These are phyloP conservation scores for Pteronotus mesoamericanus DNA, from an alignment of 2,797 vertebrate genomes.

Conservation along the genomic window DNA sequence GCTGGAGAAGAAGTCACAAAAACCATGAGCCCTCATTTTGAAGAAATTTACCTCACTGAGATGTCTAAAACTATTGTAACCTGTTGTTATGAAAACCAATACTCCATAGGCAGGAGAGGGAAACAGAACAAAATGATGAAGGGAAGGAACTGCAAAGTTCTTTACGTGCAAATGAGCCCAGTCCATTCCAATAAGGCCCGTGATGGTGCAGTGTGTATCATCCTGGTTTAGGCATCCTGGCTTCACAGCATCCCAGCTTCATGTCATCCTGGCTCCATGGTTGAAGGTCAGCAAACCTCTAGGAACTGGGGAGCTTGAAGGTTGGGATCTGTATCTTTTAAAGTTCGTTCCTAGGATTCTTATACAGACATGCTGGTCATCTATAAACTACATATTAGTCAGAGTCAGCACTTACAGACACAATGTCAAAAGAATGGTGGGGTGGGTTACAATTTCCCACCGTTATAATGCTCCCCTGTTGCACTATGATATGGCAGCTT, in stretches of 20 bases:
- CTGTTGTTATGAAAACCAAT: no score
- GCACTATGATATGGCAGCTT: background rate
- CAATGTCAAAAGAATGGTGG: background rate
- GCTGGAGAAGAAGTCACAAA: constrained; percentile 96
- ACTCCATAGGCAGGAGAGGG: background rate
- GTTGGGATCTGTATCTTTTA: background rate
- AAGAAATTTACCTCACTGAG: constrained; percentile 94
- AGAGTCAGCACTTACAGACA: background rate
- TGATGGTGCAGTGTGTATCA: background rate
- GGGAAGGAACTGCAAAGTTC: background rate
- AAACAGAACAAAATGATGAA: background rate
- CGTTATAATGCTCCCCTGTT: background rate
- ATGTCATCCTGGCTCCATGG: background rate
- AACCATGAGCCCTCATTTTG: constrained; percentile 94
- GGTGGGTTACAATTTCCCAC: background rate
- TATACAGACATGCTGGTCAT: background rate
- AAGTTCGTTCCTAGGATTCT: background rate
- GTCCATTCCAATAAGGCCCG: background rate
- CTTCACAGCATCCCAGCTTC: background rate
- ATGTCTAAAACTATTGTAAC: constrained; percentile 89
- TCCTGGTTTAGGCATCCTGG: background rate
- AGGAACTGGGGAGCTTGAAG: background rate
- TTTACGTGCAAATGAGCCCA: background rate
- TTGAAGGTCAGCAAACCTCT: background rate
- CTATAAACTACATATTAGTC: background rate